Conservation (phyloP, 2,113 vertebrate species). For the Tamias sibiricus region DNA sequence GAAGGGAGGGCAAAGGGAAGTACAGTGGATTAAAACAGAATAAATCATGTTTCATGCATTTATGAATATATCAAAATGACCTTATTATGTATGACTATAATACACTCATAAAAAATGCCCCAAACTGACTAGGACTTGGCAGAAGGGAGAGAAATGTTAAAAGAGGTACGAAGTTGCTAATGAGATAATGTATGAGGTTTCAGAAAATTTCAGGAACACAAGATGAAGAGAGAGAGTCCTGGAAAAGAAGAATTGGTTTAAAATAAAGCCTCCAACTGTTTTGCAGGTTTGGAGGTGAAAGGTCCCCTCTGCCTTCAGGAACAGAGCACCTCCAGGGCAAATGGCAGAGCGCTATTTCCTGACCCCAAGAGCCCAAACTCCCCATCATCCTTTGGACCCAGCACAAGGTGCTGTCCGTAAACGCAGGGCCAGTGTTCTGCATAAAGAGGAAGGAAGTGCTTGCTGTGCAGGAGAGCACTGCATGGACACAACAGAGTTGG, state of each 20-base stretch:
- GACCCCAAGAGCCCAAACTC: not conserved
- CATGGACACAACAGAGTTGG: not conserved
- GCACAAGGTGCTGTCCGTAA: not conserved
- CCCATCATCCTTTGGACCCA: not conserved
- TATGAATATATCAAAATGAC: no score
- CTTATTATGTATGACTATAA: no score
- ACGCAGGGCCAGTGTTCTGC: not conserved
- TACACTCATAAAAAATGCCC: no score
- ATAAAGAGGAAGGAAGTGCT: conserved; percentile 68
- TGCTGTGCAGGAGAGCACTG: not conserved
- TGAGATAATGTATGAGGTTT: not conserved
- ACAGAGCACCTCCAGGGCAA: no score
- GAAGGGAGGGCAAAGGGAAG: no score
- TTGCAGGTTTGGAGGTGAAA: not conserved
- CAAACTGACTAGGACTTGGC: not conserved
- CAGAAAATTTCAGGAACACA: conserved; percentile 32
- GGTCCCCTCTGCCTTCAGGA: not conserved
- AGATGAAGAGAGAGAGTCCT: not conserved
- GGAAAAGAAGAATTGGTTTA: not conserved
- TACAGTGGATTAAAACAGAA: no score
- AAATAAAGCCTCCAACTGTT: not conserved
- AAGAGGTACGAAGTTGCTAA: not conserved
- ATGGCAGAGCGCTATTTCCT: not conserved
- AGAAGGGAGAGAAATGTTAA: not conserved
- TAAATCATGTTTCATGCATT: no score